Evolutionary conservation across 2,888 invertebrate genomes (phyloP), one percentile per base, ranked within the genome.

Genomic region (Orthosia gothica): DNA sequence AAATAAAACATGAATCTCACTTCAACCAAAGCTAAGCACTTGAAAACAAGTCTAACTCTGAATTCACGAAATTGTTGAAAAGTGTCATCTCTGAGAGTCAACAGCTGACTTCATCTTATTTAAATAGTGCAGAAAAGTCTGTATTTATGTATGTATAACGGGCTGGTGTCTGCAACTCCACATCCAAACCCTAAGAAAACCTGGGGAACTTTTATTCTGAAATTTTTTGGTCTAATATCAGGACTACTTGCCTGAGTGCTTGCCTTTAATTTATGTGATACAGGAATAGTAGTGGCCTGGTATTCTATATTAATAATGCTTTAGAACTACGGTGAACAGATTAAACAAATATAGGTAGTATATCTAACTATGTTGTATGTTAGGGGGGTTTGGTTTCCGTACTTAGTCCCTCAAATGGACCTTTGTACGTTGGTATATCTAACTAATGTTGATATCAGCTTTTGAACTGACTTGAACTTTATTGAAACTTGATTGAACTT

Each of bases 1-100:
- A 66, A 76, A 67, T 76, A 76, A 55, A 66, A 74, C 49, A 74
- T 64, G 73, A 54, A 47, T 9, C 47, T 20, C n/a, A 67, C 15
- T 66, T 32, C 16, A 55, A 40, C 16, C n/a, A 49, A 49, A 76
- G 16, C 2, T 9, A 57, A 16, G 5, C 13, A 23, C 23, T n/a
- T 26, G 13, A 16, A 20, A 55, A 63, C 66, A 57, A 15, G 23
- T 62, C 20, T 50, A 45, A 20, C 58, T 52, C 12, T 50, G 32
- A 20, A 70, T 52, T 9, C 13, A 59, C 40, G 47, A 23, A 58
- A 59, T 47, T 74, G 12, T 47, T 72, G 20, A 16, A 23, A 40
- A 15, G n/a, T 72, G 2, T 5, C 11, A 63, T 15, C 18, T 62
- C 18, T 64, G 15, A 7, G 2, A 52, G 20, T 7, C 1, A 32